These are phyloP conservation scores for Conchocele bisecta DNA, from an alignment of 2,888 invertebrate genomes.

Conservation along the genomic window DNA sequence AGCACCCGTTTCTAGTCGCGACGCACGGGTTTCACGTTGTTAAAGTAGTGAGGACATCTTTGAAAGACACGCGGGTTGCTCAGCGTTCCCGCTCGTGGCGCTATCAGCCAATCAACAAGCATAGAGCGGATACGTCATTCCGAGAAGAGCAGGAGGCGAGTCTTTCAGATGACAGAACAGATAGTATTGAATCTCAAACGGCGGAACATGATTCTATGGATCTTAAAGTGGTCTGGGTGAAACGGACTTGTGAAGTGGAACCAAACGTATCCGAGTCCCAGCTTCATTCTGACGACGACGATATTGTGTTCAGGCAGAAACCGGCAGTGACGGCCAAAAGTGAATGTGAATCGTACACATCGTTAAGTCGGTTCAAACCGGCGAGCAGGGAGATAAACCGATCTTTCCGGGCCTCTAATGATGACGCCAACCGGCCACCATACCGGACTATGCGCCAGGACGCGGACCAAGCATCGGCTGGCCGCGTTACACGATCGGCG, in stretches of 20 bases:
- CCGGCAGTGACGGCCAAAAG: too few species aligned
- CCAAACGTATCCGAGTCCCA: not conserved
- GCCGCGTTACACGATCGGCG: not conserved
- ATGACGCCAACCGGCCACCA: not conserved
- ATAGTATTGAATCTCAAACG: too few species aligned
- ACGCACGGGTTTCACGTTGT: slow-evolving; percentile 42
- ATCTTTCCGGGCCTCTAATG: slow-evolving; percentile 32
- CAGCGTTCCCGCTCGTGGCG: slow-evolving; percentile 49
- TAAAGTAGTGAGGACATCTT: too few species aligned
- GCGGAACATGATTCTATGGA: not conserved
- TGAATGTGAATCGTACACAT: too few species aligned
- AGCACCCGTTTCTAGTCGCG: slow-evolving; percentile 40
- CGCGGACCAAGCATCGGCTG: not conserved
- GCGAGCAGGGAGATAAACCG: slow-evolving; percentile 50
- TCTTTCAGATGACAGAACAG: not conserved
- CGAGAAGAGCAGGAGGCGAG: not conserved
- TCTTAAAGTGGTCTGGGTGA: not conserved
- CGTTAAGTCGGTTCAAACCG: slow-evolving; percentile 36
- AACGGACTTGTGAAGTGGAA: not conserved
- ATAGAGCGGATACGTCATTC: slow-evolving; percentile 1
- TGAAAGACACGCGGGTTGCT: too few species aligned
- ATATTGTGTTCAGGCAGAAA: too few species aligned
- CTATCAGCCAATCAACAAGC: slow-evolving; percentile 30
- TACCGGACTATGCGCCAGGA: not conserved
- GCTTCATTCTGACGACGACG: too few species aligned